Evolutionary conservation across 2,113 vertebrate species (phyloP), one percentile per base, ranked within the genome.

Genomic region (Dissostichus mawsoni): DNA sequence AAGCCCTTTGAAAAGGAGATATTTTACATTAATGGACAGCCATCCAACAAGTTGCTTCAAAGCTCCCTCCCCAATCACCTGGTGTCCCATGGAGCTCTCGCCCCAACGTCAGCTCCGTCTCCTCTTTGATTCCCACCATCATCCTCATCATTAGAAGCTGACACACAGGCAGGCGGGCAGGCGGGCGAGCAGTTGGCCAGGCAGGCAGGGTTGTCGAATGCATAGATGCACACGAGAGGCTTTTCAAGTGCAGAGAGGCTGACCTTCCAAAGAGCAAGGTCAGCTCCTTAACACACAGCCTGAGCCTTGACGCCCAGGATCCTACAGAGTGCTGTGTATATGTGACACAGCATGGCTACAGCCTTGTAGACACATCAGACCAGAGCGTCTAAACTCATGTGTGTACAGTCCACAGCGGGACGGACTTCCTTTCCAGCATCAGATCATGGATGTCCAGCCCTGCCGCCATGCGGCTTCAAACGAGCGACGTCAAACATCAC

Each of bases 1-100:
- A 95, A 92, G 81, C 77, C 91, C 91, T 94, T 95, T 94, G 94
- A 95, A 94, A 92, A 78, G 67, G 63, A 91, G 87, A 92, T 92
- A 92, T 94, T 95, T 94, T 95, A 94, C 94, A 95, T 96, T 94
- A 96, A 95, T 94, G 84, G 93, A 94, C 89, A 86, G 90, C 90
- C 90, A 88, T 94, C 95, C 94, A 91, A 95, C 93, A 93, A 94
- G 93, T 94, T 93, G 88, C 93, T 93, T 95, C 94, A 96, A 95
- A 95, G 93, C 88, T 80, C 68, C 76, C 88, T 90, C 91, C 86
- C 87, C 92, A 92, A 93, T 93, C 93, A 93, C 91, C 92, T 81
- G 82, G 92, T 83, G 88, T 93, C 95, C 95, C 88, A 94, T 62
- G 74, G 94, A 92, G 94, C 79, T 82, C 86, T 79, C 61, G 36